Evolutionary conservation across 2,797 vertebrate genomes (phyloP), one percentile per base, ranked within the genome.

Genomic region (Gambusia yucatana): DNA sequence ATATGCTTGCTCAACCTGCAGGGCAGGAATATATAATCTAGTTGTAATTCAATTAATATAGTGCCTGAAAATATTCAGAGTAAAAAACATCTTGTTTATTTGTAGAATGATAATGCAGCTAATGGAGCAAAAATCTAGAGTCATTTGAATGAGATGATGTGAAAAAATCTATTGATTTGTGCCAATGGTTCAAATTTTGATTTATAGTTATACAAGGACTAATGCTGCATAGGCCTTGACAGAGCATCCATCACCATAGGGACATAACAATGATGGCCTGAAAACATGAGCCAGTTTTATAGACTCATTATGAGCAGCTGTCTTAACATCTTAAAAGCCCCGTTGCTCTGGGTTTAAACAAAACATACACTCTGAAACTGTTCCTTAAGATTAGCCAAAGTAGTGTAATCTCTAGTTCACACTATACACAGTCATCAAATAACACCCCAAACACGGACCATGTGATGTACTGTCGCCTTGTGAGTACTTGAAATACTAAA

Each of bases 271-370:
- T 93, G 92, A 95, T 83, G 90, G 92, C 78, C 84, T 79, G 82
- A 91, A 91, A 93, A 87, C 89, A 82, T 82, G 89, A 93, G 83
- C 84, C 88, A 78, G 86, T 85, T 94, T 95, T 92, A 94, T 91
- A 88, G 92, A 92, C 76, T 88, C 75, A 82, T 96, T 93, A 95
- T 94, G 89, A 88, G 92, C 89, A 84, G 91, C 91, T 93, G 93
- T 92, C 93, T 89, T 85, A 75, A 76, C 50, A 50, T 82, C 92
- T 95, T 95, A 94, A 94, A 93, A 92, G 87, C 81, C 47, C 69
- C 91, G 95, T 95, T 86, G 92, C 85, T 96, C 94, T 93, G 82
- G 39, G 71, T 84, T 82, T 89, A 92, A 83, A 84, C 84, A 87
- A 88, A 91, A 84, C 83, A 86, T 89, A 86, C 84, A 86, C 82